Evolutionary conservation across 2,888 invertebrate species (phyloP), one percentile per base, ranked within the genome.

Genomic region (Julus scandinavius): DNA sequence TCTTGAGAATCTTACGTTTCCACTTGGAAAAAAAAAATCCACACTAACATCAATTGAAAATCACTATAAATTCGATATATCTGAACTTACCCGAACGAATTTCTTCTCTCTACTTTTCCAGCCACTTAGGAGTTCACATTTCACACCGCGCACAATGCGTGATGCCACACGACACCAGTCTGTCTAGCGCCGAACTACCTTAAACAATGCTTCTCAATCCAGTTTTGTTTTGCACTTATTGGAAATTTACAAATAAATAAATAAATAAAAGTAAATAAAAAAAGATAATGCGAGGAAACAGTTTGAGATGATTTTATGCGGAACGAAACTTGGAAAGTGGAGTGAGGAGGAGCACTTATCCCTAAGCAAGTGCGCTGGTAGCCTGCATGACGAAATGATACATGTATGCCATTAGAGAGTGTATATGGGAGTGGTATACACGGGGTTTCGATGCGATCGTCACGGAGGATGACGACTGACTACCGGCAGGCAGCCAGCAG

Each of bases 101-200:
- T 54, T n/a, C n/a, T n/a, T n/a, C n/a, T n/a, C n/a, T 54, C 54
- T 9, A 54, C 15, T 54, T 17, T 63, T 20, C 80, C 80, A 80
- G 13, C 9, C 80, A 80, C 80, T 80, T 80, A 38, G 38, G 80
- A 80, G 80, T 80, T 80, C 80, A 80, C 80, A 80, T 80, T 80
- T 80, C 80, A 38, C 80, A 38, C 15, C 9, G 54, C 17, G 17
- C 58, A 58, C 63, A 38, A 80, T 11, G 9, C 80, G 72, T 29
- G 29, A 20, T 80, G 80, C 13, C 13, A 80, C 80, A 38, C 29
- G 13, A 80, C 38, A 72, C 80, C 38, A 80, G 80, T 80, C 38
- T 38, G 1, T 38, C 38, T 2, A 54, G 54, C 11, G 2, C 11
- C 11, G 15, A 9, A 54, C 13, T 15, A 54, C 6, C 54, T 54